These are phyloP conservation scores for Cheirogaleus major DNA, from an alignment of 2,797 vertebrate genomes.

Conservation along the genomic window DNA sequence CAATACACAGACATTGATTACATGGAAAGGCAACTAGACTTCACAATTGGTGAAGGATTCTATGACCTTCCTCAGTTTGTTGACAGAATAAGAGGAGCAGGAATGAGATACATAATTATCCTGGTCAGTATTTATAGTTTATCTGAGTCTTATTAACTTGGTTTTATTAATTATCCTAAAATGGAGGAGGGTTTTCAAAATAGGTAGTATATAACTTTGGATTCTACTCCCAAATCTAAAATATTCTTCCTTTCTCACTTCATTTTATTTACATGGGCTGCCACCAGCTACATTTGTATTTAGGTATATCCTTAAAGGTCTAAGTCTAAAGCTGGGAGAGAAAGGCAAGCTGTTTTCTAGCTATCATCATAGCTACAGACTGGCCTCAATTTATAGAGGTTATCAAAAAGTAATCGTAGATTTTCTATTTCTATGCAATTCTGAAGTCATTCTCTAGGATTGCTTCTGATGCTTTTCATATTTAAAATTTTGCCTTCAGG, in stretches of 20 bases:
- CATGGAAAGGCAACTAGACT: conserved; percentile 94
- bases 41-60: conserved; percentile 89
- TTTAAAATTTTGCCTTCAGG: not conserved
- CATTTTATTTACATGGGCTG: not conserved
- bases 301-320: not conserved
- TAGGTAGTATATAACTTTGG: not conserved
- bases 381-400: not conserved
- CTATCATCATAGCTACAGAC: not conserved
- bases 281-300: not conserved
- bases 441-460: not conserved
- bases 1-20: conserved; percentile 96
- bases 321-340: not conserved
- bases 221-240: not conserved
- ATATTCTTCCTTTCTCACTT: not conserved
- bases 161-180: not conserved
- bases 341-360: not conserved
- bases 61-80: conserved; percentile 88
- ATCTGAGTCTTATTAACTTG: not conserved
- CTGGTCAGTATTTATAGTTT: conserved; percentile 87
- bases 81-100: conserved; percentile 88
- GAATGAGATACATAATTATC: conserved; percentile 95
- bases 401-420: not conserved
- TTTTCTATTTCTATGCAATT: not conserved
- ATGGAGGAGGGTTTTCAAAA: not conserved
- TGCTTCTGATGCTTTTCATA: not conserved